Evolutionary conservation across 53 echinoderm and acorn worm species (phyloP).

Genomic region (Holothuria leucospilota): DNA sequence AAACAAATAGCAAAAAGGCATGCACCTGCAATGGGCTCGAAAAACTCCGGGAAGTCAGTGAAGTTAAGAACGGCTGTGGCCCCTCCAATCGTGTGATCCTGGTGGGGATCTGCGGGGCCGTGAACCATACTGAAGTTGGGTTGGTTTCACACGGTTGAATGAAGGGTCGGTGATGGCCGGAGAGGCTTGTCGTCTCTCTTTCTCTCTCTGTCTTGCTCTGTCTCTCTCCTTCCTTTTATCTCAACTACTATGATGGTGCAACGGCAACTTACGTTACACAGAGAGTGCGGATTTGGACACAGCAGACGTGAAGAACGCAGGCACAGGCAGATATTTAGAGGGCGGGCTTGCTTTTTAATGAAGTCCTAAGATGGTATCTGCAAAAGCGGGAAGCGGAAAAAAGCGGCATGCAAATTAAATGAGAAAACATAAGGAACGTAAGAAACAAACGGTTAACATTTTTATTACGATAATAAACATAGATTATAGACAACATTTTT

Average conservation of each 20-base stretch:
- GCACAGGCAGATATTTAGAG: slow-evolving; percentile 42
- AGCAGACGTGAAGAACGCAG: no score
- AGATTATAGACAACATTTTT: not conserved
- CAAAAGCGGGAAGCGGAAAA: slow-evolving; percentile 55
- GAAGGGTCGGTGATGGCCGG: no score
- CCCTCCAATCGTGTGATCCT: slow-evolving; percentile 25
- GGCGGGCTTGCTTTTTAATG: slow-evolving; percentile 48
- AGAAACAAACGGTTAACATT: slow-evolving; percentile 11
- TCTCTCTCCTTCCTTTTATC: no score
- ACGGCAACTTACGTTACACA: no score
- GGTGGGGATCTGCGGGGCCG: slow-evolving; percentile 38
- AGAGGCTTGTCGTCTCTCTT: no score
- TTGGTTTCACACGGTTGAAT: no score
- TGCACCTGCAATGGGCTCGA: slow-evolving; percentile 43
- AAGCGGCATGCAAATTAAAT: slow-evolving; percentile 54
- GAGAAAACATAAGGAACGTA: slow-evolving; percentile 19
- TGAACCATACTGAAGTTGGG: slow-evolving; percentile 15
- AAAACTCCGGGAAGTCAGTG: slow-evolving; percentile 27
- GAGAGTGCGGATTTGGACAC: no score
- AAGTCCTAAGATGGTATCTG: slow-evolving; percentile 30
- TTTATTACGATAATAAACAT: not conserved
- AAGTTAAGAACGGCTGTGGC: slow-evolving; percentile 34
- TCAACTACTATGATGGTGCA: no score
- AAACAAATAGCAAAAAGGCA: slow-evolving; percentile 46
- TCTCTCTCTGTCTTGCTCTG: no score